These are phyloP conservation scores for Pteronura brasiliensis DNA, from an alignment of 2,113 vertebrate genomes.

Conservation along the genomic window DNA sequence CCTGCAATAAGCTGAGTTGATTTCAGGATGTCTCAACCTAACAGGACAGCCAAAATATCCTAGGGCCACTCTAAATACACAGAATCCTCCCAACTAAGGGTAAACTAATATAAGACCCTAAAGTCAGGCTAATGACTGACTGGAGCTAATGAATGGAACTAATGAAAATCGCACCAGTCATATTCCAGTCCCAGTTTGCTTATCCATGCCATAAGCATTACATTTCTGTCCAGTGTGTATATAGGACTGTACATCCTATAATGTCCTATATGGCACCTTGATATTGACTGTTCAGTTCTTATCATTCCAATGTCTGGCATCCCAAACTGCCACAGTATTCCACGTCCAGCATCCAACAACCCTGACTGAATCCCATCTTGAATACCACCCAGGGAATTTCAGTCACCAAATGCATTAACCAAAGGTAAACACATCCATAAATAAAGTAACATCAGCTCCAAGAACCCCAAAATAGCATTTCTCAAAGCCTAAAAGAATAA, in stretches of 20 bases:
- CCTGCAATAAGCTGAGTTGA: neutral
- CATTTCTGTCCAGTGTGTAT: neutral
- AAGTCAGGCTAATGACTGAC: neutral
- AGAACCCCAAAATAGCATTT: neutral
- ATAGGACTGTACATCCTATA: neutral
- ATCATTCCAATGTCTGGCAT: neutral
- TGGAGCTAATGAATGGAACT: neutral
- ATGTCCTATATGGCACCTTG: neutral
- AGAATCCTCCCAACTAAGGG: neutral
- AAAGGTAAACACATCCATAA: neutral
- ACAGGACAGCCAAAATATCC: neutral
- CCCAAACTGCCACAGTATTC: neutral
- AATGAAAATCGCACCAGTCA: neutral
- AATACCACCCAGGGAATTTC: neutral
- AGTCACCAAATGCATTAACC: neutral
- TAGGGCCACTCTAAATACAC: neutral
- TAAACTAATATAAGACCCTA: neutral
- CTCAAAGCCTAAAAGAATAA: slow-evolving; percentile 22
- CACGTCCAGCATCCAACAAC: neutral
- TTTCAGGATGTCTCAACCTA: neutral
- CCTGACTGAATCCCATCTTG: neutral
- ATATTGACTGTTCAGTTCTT: neutral
- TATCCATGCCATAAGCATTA: neutral
- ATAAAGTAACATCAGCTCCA: neutral
- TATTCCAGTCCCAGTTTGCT: neutral